Conservation (phyloP, 1,140 invertebrate genomes). For the Heliconius hewitsoni region DNA sequence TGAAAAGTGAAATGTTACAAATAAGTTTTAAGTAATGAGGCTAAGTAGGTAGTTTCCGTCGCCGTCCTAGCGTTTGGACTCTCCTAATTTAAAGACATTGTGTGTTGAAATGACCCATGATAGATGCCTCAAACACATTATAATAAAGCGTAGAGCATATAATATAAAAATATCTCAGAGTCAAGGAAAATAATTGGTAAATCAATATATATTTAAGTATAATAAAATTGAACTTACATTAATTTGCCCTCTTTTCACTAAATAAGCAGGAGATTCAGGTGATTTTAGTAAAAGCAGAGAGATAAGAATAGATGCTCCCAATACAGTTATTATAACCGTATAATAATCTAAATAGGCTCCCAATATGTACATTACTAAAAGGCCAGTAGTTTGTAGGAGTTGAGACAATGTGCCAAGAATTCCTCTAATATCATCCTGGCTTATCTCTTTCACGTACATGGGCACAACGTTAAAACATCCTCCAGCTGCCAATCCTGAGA, state of each 20-base stretch:
- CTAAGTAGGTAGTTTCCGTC: no score
- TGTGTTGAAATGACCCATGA: no score
- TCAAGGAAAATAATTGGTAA: no score
- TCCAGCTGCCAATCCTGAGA: conserved; percentile 41
- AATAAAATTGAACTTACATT: conserved; percentile 44
- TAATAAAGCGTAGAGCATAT: no score
- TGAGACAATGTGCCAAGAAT: conserved; percentile 40
- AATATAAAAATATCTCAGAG: no score
- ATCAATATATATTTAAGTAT: not conserved
- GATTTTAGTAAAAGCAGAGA: conserved; percentile 46
- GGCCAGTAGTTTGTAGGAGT: conserved; percentile 40
- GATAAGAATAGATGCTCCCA: conserved; percentile 41
- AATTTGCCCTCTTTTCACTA: conserved; percentile 52
- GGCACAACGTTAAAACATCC: conserved; percentile 43
- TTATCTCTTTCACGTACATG: conserved; percentile 48
- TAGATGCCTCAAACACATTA: no score
- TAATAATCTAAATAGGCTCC: conserved; percentile 81
- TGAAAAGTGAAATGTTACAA: not conserved
- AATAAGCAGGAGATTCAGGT: conserved; percentile 57
- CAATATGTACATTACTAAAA: conserved; percentile 78
- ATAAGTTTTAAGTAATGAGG: not conserved
- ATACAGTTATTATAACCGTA: conserved; percentile 45
- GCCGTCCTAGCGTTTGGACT: no score
- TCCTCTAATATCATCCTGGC: conserved; percentile 45
- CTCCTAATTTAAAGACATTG: no score